Conservation (phyloP, 2,113 vertebrate genomes). For the Odocoileus virginianus region DNA sequence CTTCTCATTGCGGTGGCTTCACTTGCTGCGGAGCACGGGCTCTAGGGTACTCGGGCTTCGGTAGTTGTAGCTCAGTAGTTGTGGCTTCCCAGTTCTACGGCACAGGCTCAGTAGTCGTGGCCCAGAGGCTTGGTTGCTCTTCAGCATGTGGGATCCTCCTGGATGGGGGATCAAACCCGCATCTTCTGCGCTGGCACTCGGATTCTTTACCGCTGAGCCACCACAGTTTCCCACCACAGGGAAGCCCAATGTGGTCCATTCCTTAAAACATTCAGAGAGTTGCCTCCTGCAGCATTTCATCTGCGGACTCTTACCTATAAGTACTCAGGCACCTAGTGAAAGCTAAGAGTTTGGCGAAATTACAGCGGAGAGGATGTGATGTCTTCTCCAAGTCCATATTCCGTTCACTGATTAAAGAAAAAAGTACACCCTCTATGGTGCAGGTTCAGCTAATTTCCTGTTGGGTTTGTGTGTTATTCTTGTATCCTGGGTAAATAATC, state of each 20-base stretch:
- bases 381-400: background rate
- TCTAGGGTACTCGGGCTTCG: background rate
- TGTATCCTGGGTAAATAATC: conserved; percentile 48
- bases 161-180: background rate
- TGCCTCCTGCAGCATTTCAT: background rate
- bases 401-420: background rate
- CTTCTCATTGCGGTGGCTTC: background rate
- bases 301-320: background rate
- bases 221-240: background rate
- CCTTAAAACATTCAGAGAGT: background rate
- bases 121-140: background rate
- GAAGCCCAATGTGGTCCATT: background rate
- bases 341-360: background rate
- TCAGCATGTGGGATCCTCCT: background rate
- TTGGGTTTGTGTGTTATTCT: conserved; percentile 17
- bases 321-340: background rate
- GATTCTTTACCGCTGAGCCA: background rate
- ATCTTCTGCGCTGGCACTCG: accelerated
- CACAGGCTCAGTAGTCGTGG: background rate
- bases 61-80: background rate
- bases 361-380: background rate
- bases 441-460: background rate
- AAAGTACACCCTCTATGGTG: background rate
- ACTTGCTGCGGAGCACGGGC: background rate
- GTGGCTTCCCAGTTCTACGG: background rate